Conservation (phyloP, 2,797 vertebrate genomes). For the Picus viridis region DNA sequence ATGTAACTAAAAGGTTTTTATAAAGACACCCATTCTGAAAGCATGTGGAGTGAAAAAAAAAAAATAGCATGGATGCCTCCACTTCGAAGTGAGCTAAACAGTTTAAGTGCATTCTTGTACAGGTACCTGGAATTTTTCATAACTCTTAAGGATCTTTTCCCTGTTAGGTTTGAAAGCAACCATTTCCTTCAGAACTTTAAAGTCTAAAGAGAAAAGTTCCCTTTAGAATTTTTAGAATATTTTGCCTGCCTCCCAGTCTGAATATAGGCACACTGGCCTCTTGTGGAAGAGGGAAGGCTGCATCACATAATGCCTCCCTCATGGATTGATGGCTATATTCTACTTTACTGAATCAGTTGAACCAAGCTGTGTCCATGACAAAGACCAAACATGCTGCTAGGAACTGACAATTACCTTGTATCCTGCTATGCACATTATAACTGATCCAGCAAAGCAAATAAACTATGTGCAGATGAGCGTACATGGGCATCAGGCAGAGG, state of each 20-base stretch:
- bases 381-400: not conserved
- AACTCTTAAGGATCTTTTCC: not conserved
- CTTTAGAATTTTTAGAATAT: not conserved
- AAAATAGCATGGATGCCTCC: not conserved
- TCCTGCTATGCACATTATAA: not conserved
- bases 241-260: not conserved
- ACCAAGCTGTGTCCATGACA: not conserved
- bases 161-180: not conserved
- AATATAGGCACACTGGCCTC: no score
- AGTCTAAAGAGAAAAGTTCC: not conserved
- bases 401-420: rapidly evolving
- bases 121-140: not conserved
- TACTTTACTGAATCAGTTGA: not conserved
- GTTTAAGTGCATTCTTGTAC: not conserved
- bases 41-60: not conserved
- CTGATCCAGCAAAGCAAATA: not conserved
- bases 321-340: not conserved
- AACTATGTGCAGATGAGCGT: not conserved
- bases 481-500: not conserved
- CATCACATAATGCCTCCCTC: not conserved
- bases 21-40: not conserved
- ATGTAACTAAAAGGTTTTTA: not conserved
- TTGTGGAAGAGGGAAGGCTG: not conserved
- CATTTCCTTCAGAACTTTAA: not conserved
- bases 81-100: not conserved